These are phyloP conservation scores for Talpa occidentalis DNA, from an alignment of 2,113 vertebrate genomes.

Conservation along the genomic window DNA sequence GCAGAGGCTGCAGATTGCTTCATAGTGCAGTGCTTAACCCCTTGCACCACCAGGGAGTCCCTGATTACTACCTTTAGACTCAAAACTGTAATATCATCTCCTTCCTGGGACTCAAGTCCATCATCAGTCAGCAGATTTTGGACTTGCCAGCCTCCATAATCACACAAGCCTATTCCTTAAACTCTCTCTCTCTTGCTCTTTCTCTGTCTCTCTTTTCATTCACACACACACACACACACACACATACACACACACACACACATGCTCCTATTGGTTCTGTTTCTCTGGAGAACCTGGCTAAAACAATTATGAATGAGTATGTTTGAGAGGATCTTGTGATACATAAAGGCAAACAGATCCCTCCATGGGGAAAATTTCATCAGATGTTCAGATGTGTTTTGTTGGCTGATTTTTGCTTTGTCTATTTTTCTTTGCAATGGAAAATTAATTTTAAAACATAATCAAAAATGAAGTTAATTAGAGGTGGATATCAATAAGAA, in stretches of 20 bases:
- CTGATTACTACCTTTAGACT: not conserved
- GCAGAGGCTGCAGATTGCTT: no score
- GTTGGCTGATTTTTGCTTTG: no score
- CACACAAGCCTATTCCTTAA: not conserved
- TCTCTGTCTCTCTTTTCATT: not conserved
- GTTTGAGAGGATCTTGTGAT: not conserved
- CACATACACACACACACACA: not conserved
- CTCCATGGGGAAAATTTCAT: not conserved
- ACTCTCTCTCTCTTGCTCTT: not conserved
- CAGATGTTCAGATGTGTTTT: not conserved
- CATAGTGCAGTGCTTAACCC: no score
- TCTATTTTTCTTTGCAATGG: not conserved
- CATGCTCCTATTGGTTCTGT: not conserved
- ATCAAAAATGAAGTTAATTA: constrained; percentile 7
- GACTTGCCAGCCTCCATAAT: not conserved
- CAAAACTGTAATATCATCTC: not conserved
- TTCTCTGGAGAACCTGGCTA: not conserved
- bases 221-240: not conserved
- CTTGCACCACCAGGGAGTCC: no score
- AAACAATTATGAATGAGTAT: not conserved
- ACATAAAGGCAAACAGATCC: not conserved
- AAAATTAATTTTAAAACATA: not conserved
- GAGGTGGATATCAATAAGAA: not conserved
- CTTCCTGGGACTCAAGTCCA: not conserved
- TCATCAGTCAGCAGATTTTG: not conserved